Conservation (phyloP, 2,113 vertebrate species). For the Percina caprodes region DNA sequence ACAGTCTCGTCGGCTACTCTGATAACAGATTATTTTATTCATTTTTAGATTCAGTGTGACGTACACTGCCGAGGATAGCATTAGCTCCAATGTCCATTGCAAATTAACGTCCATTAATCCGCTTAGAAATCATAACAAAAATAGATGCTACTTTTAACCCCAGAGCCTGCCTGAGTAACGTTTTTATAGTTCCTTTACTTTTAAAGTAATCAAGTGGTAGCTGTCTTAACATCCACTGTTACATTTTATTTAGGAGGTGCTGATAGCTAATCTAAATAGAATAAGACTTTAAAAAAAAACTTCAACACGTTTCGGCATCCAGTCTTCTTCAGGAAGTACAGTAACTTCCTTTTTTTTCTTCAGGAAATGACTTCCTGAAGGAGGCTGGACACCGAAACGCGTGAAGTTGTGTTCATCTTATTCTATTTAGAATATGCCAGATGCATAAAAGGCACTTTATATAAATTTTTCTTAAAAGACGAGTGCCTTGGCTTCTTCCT, state of each 20-base stretch:
- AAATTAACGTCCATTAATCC: neutral
- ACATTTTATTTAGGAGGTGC: neutral
- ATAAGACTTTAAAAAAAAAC: too few species aligned
- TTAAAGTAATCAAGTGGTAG: neutral
- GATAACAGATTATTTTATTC: constrained; percentile 5
- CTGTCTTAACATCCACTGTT: neutral
- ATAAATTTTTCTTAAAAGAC: too few species aligned
- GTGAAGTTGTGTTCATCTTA: too few species aligned
- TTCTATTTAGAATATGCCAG: too few species aligned
- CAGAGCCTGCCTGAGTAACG: neutral
- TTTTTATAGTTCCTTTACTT: neutral
- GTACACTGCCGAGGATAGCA: neutral
- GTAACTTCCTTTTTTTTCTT: too few species aligned
- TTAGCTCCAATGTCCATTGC: neutral
- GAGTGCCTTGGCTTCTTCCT: too few species aligned
- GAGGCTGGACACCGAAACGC: too few species aligned
- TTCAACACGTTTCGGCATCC: too few species aligned
- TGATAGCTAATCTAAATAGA: neutral
- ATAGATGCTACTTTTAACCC: neutral
- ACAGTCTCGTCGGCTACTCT: neutral
- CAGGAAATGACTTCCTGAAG: too few species aligned
- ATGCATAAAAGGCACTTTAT: too few species aligned
- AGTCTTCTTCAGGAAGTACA: too few species aligned
- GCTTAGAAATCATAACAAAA: neutral
- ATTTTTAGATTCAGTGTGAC: neutral